These are phyloP conservation scores for Temnothorax unifasciatus DNA, from an alignment of 2,888 invertebrate genomes.

Conservation along the genomic window DNA sequence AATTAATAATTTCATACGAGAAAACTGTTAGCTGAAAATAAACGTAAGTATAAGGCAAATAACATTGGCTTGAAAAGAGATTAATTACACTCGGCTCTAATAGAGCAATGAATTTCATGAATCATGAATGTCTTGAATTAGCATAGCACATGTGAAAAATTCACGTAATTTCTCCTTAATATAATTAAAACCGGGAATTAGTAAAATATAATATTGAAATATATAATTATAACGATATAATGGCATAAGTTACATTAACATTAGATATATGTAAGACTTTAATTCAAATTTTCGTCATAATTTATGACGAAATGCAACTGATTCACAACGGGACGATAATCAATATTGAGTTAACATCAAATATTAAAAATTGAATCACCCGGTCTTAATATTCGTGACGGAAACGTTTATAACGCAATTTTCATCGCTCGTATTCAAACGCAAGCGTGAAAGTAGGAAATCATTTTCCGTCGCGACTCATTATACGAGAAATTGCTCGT, in stretches of 20 bases:
- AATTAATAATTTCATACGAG: not conserved
- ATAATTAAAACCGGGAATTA: slow-evolving; percentile 4
- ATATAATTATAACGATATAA: not conserved
- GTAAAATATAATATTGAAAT: not conserved
- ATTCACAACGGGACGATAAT: not conserved
- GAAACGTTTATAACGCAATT: slow-evolving; percentile 7
- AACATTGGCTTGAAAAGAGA: not conserved
- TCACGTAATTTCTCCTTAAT: slow-evolving; percentile 16
- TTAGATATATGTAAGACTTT: not conserved
- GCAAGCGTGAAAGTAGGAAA: slow-evolving; percentile 3
- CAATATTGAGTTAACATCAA: not conserved
- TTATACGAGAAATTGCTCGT: not conserved
- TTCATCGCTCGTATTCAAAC: slow-evolving; percentile 13
- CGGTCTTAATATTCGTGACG: not conserved
- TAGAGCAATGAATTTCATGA: not conserved
- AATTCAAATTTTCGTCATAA: not conserved
- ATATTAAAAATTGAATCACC: not conserved
- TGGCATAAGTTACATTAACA: not conserved
- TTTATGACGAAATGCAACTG: not conserved
- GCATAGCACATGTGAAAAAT: not conserved
- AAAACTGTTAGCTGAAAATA: not conserved
- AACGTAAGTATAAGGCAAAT: not conserved
- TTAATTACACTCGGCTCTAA: slow-evolving; percentile 10
- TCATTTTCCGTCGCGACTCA: slow-evolving; percentile 3
- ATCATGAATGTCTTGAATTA: slow-evolving; percentile 12